Evolutionary conservation across 2,113 vertebrate genomes (phyloP).

Genomic region (Pterocles orientalis): DNA sequence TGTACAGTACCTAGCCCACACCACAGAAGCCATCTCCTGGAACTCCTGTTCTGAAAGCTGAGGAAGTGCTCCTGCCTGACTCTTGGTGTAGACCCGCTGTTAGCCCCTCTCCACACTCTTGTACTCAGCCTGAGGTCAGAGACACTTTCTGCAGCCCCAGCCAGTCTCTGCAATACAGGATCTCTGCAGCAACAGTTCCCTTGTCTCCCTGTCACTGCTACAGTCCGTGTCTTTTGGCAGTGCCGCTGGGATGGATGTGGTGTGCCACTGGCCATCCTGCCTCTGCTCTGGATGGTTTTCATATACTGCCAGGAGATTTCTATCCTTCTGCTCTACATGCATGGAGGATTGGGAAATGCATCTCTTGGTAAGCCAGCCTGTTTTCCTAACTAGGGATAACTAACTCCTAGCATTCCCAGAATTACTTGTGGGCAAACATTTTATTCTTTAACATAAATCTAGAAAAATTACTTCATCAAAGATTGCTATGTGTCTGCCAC

Average conservation of each 20-base stretch:
- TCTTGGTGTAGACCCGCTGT: not conserved
- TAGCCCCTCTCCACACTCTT: not conserved
- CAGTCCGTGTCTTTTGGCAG: not conserved
- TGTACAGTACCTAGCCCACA: not conserved
- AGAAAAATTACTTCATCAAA: not conserved
- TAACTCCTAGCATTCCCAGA: not conserved
- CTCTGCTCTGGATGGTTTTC: not conserved
- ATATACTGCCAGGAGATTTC: not conserved
- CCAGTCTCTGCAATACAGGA: not conserved
- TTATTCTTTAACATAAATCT: not conserved
- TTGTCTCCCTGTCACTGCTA: accelerated
- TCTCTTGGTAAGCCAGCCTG: not conserved
- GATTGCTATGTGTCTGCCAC: not conserved
- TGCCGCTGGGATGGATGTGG: not conserved
- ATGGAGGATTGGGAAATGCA: not conserved
- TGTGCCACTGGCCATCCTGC: not conserved
- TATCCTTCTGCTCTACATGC: not conserved
- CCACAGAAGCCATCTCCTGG: not conserved
- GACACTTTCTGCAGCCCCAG: not conserved
- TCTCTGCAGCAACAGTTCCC: not conserved
- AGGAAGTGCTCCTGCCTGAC: not conserved
- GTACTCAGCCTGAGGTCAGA: not conserved
- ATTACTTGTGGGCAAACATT: not conserved
- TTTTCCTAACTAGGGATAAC: not conserved
- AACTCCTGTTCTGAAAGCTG: not conserved